These are phyloP conservation scores for Sebastes steindachneri DNA, from an alignment of 2,797 vertebrate species.

Conservation along the genomic window DNA sequence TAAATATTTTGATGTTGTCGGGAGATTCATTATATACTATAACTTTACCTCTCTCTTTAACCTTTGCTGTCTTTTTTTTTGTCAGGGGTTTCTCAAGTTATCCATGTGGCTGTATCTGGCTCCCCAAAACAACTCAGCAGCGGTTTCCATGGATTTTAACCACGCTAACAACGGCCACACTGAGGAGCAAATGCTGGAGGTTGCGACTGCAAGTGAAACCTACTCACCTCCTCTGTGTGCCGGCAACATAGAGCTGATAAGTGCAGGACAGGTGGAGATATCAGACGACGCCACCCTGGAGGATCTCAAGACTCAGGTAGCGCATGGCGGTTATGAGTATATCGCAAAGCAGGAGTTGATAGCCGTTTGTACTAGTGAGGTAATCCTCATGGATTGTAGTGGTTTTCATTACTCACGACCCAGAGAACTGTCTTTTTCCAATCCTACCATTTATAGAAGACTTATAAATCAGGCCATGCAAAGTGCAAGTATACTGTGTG, in stretches of 20 bases:
- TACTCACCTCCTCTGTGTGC: not conserved
- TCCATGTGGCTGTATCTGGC: conserved; percentile 84
- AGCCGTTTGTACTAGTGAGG: not conserved
- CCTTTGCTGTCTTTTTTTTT: not conserved
- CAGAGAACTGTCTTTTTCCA: not conserved
- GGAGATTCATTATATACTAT: not conserved
- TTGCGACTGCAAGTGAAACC: conserved; percentile 48
- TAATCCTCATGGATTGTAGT: not conserved
- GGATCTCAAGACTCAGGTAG: conserved; percentile 93
- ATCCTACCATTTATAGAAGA: not conserved
- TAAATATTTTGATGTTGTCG: not conserved
- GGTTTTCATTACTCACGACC: not conserved
- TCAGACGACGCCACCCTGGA: conserved; percentile 87
- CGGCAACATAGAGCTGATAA: conserved; percentile 67
- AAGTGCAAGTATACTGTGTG: not conserved
- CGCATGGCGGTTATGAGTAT: not conserved
- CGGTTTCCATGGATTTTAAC: conserved; percentile 38
- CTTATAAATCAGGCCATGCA: not conserved
- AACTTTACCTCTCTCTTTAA: not conserved
- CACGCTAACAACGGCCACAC: conserved; percentile 52
- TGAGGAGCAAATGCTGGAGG: conserved; percentile 42
- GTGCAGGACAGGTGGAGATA: conserved; percentile 88
- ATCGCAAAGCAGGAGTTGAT: not conserved
- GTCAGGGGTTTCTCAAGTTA: conserved; percentile 91
- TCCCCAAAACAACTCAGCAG: not conserved